Percentiles rank a stretch among this genome's conserved stretches.
Evolutionary conservation across 2,888 invertebrate genomes (phyloP).

Genomic region (Drosophila atroscutellata): DNA sequence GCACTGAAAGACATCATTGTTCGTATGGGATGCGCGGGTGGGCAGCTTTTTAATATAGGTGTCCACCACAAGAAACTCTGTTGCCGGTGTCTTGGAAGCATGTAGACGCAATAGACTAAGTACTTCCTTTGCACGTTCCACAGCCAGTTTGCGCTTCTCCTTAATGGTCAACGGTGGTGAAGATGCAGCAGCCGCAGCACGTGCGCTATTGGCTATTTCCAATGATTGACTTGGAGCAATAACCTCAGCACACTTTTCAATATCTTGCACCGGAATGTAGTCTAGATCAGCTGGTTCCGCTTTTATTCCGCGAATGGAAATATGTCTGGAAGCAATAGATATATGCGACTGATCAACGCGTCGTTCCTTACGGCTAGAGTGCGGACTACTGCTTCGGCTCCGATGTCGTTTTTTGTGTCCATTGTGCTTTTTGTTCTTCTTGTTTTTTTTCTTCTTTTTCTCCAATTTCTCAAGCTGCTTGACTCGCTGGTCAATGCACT

Average conservation of each 20-base stretch:
- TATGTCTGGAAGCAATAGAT: not conserved
- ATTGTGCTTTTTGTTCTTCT: not conserved
- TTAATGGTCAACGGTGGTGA: not conserved
- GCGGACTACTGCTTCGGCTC: slow-evolving; percentile 12
- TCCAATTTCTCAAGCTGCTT: not conserved
- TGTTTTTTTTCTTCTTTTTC: not conserved
- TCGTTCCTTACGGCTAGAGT: slow-evolving; percentile 4
- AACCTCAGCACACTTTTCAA: slow-evolving; percentile 24
- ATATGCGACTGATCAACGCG: not conserved
- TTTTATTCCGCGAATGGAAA: not conserved
- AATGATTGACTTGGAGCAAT: slow-evolving; percentile 20
- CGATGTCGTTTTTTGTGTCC: slow-evolving; percentile 27
- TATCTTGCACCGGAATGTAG: slow-evolving; percentile 11
- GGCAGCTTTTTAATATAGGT: slow-evolving; percentile 53
- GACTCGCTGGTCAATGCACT: not conserved
- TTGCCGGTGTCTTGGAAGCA: slow-evolving; percentile 7
- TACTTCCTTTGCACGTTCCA: slow-evolving; percentile 39
- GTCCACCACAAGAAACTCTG: slow-evolving; percentile 56
- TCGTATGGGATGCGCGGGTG: slow-evolving; percentile 7
- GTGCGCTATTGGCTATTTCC: not conserved
- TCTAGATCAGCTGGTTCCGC: slow-evolving; percentile 8
- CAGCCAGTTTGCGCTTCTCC: slow-evolving; percentile 46
- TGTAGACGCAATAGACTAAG: slow-evolving; percentile 21
- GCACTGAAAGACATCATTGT: slow-evolving; percentile 43
- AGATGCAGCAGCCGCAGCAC: too few species aligned